These are phyloP conservation scores for Acrocephalus kingi DNA, from an alignment of 2,113 vertebrate species.

Conservation along the genomic window DNA sequence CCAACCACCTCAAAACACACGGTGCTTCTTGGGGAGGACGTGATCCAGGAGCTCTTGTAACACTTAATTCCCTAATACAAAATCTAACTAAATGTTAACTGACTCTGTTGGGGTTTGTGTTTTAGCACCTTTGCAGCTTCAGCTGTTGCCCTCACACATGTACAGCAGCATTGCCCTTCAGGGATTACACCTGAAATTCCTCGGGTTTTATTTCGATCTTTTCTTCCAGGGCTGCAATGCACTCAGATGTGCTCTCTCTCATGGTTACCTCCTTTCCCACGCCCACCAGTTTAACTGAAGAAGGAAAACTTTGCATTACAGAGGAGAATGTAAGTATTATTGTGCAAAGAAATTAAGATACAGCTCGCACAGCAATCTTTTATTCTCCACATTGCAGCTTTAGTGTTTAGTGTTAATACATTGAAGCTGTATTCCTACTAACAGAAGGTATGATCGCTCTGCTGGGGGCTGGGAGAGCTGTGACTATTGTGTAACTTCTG, in stretches of 20 bases:
- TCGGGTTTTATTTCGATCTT: neutral
- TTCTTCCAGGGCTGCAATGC: neutral
- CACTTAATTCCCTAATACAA: neutral
- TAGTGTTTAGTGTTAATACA: neutral
- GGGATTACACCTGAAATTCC: neutral
- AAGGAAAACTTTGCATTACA: neutral
- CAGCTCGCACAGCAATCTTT: rapidly evolving
- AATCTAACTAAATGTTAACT: neutral
- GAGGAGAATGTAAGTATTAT: neutral
- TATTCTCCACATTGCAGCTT: neutral
- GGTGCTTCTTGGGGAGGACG: rapidly evolving
- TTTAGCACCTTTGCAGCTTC: neutral
- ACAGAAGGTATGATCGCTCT: rapidly evolving
- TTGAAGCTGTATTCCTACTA: neutral
- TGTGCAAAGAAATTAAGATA: neutral
- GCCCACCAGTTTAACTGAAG: neutral
- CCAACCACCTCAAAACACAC: neutral
- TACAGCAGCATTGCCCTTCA: neutral
- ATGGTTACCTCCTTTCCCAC: neutral
- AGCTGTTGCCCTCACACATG: neutral
- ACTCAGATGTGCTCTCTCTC: neutral
- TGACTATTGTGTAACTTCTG: neutral
- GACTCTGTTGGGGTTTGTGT: neutral
- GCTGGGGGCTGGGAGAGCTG: neutral
- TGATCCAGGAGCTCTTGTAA: neutral